Conservation (phyloP, 2,113 vertebrate genomes). For the Grus americana region DNA sequence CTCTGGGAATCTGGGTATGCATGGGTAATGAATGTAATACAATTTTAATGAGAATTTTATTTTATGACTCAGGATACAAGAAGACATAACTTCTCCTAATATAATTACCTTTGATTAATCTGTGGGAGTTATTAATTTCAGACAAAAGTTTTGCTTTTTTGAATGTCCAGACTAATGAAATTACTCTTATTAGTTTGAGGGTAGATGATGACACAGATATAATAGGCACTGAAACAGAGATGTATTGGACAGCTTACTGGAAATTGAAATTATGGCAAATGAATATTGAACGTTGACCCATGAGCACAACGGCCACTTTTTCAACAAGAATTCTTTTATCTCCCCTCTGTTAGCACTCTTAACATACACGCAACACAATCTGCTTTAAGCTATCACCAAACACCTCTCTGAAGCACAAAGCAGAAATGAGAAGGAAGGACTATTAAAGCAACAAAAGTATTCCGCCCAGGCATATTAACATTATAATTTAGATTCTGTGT, state of each 20-base stretch:
- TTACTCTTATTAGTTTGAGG: constrained; percentile 58
- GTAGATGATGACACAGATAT: constrained; percentile 45
- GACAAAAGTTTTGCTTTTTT: constrained; percentile 62
- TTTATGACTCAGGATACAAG: constrained; percentile 68
- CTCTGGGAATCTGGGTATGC: constrained; percentile 68
- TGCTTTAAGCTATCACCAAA: background rate
- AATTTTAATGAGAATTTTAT: constrained; percentile 72
- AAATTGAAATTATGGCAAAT: constrained; percentile 33
- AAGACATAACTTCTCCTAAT: constrained; percentile 69
- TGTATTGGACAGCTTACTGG: constrained; percentile 33
- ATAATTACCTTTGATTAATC: constrained; percentile 74
- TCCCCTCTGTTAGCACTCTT: background rate
- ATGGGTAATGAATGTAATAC: constrained; percentile 67
- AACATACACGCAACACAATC: background rate
- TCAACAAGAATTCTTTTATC: background rate
- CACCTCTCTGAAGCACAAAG: background rate
- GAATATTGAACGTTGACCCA: constrained; percentile 21
- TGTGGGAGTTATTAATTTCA: constrained; percentile 71
- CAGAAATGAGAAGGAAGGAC: background rate
- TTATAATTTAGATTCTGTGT: background rate
- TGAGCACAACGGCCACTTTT: background rate
- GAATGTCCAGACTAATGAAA: constrained; percentile 61
- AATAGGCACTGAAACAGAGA: constrained; percentile 44
- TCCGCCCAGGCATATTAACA: background rate
- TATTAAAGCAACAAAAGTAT: background rate